Evolutionary conservation across 2,888 invertebrate species (phyloP), one percentile per base, ranked within the genome.

Genomic region (Apantesis nais): DNA sequence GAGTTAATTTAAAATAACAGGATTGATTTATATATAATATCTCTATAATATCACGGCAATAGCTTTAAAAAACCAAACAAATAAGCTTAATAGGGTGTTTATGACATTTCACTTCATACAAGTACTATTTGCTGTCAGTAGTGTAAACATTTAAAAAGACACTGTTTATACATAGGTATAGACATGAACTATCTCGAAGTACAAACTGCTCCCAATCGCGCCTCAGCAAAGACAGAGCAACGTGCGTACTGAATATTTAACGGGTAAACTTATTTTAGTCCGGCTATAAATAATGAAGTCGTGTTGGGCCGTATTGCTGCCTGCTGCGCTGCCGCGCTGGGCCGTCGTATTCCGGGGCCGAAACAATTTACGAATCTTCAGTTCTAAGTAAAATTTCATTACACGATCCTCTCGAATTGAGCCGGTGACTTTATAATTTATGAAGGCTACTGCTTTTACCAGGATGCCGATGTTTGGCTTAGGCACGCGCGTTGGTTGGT

Each of bases 261-360:
- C 69, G 60, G 9, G 48, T 52, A 48, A 72, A 69, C 72, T 63
- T 66, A 69, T 69, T 69, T 69, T 63, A 66, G 41, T 58, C 66
- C 31, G 14, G 52, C 41, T 60, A 63, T 72, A 72, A 72, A 72
- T 72, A 72, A 72, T 67, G 66, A 69, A 71, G 61, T 16, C 39
- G 62, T 65, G 41, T 58, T 65, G 61, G 44, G 60, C 44, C 44
- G 58, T 58, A 16, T 16, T 55, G 58, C 31, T 11, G 48, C 25
- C 31, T 55, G 39, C 31, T 34, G 37, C 48, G 25, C 41, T 29
- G 48, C 62, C 62, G 62, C n/a, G 22, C 25, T 34, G 58, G 19
- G 61, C 34, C 61, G 34, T 31, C 41, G 44, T 34, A 31, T 63
- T 25, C 31, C 37, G 48, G 34, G 25, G 19, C 44, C 62, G 7